Evolutionary conservation across 2,113 vertebrate species (phyloP).

Genomic region (Cyanoderma ruficeps): DNA sequence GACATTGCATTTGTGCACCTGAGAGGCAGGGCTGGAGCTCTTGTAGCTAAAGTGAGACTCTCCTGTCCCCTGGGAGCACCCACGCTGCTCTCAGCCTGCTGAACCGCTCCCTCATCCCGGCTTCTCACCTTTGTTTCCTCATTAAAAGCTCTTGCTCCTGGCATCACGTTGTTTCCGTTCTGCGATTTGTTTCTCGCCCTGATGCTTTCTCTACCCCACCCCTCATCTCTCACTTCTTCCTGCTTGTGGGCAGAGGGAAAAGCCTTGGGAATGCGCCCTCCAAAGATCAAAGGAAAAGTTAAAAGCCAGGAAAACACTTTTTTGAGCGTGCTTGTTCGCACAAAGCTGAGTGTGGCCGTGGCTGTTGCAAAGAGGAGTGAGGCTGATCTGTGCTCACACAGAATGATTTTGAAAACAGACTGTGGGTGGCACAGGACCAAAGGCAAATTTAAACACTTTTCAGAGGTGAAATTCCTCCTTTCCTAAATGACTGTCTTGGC

Average conservation of each 20-base stretch:
- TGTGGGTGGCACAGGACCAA: not conserved
- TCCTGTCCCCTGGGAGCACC: not conserved
- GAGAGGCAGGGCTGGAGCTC: not conserved
- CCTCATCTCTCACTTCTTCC: not conserved
- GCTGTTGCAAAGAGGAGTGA: not conserved
- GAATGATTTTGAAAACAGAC: not conserved
- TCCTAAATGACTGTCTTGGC: not conserved
- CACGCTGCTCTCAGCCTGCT: not conserved
- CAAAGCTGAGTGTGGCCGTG: rapidly evolving
- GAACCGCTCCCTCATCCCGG: not conserved
- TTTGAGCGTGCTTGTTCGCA: not conserved
- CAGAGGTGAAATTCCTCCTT: not conserved
- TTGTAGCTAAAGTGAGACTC: not conserved
- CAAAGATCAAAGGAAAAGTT: not conserved
- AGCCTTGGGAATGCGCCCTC: not conserved
- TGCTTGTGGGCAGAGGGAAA: not conserved
- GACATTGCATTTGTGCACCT: not conserved
- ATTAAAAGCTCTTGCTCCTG: not conserved
- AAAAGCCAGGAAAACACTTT: not conserved
- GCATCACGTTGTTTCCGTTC: not conserved
- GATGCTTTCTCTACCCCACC: not conserved
- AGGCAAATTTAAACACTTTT: not conserved
- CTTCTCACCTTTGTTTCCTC: not conserved
- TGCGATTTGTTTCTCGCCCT: rapidly evolving
- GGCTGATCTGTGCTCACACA: not conserved